A percentile compares a stretch with the other conserved stretches of the same genome.
Conservation (phyloP, 2,113 vertebrate genomes). For the Marmota flaviventris region DNA sequence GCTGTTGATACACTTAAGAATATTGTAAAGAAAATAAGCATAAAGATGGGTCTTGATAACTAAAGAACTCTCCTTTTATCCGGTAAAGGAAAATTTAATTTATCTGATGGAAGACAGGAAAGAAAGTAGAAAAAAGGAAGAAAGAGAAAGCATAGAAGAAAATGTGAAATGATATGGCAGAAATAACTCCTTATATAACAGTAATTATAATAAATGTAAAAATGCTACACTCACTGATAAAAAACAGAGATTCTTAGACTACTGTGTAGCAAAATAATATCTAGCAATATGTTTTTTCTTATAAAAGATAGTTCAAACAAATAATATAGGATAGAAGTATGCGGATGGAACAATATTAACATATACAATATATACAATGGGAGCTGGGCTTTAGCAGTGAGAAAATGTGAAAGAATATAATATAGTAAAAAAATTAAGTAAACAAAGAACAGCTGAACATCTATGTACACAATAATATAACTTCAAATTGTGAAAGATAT, state of each 20-base stretch:
- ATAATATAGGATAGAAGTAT: not conserved
- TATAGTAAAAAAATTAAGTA: not conserved
- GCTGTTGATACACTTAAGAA: not conserved
- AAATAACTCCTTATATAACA: not conserved
- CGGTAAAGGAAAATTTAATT: not conserved
- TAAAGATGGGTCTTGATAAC: not conserved
- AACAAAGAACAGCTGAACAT: not conserved
- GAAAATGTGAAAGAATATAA: not conserved
- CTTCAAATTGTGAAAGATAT: not conserved
- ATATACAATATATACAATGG: not conserved
- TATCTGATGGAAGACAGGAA: not conserved
- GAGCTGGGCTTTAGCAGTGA: not conserved
- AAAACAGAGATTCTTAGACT: not conserved
- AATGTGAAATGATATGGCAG: not conserved
- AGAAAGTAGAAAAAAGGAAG: not conserved
- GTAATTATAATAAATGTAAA: slow-evolving; percentile 1
- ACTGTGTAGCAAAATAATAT: not conserved
- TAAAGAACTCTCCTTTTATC: not conserved
- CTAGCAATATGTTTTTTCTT: not conserved
- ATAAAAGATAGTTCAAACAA: not conserved
- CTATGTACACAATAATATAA: not conserved
- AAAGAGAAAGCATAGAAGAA: not conserved
- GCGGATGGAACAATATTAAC: not conserved
- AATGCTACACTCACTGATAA: not conserved
- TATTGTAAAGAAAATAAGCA: not conserved